Percentiles rank a stretch among this genome's conserved stretches.
Evolutionary conservation across 2,888 invertebrate genomes (phyloP).

Genomic region (Trissolcus brochymenae): DNA sequence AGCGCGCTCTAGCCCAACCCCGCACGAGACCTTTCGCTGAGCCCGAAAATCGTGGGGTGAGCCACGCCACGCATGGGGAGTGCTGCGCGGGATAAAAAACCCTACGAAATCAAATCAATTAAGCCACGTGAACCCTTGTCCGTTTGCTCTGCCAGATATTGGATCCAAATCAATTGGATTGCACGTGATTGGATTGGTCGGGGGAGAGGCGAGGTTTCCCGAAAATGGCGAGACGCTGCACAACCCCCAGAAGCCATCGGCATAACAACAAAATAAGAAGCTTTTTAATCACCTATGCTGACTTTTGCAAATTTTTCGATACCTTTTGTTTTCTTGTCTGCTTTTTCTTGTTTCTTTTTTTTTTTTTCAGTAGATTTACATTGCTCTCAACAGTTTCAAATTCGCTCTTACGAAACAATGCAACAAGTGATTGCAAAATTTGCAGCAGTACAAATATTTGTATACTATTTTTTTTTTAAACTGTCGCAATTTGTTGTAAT

Average conservation of each 20-base stretch:
- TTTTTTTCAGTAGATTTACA: background rate
- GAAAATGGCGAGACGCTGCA: slow-evolving; percentile 68
- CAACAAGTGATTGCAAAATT: slow-evolving; percentile 3
- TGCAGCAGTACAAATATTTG: too few relatives aligned
- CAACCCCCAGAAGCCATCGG: slow-evolving; percentile 40
- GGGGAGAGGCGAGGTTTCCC: slow-evolving; percentile 60
- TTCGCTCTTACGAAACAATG: background rate
- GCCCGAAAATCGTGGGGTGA: slow-evolving; percentile 23
- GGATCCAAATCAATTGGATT: slow-evolving; percentile 61
- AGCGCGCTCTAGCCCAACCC: slow-evolving; percentile 33
- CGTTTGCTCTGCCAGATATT: slow-evolving; percentile 63
- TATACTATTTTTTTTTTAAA: too few relatives aligned
- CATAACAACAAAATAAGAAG: background rate
- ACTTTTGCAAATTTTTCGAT: slow-evolving; percentile 6
- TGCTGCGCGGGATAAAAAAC: slow-evolving; percentile 66
- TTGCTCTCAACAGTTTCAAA: background rate
- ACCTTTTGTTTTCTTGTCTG: background rate
- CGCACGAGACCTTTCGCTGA: slow-evolving; percentile 34
- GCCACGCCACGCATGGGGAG: slow-evolving; percentile 30
- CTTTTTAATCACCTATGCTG: background rate
- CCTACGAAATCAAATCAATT: slow-evolving; percentile 75
- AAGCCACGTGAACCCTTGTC: slow-evolving; percentile 70
- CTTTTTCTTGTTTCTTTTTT: background rate
- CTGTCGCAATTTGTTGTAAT: too few relatives aligned
- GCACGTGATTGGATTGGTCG: slow-evolving; percentile 40